A percentile compares a stretch with the other conserved stretches of the same genome.
Conservation (phyloP, 2,888 invertebrate genomes). For the Eupeodes latifasciatus region DNA sequence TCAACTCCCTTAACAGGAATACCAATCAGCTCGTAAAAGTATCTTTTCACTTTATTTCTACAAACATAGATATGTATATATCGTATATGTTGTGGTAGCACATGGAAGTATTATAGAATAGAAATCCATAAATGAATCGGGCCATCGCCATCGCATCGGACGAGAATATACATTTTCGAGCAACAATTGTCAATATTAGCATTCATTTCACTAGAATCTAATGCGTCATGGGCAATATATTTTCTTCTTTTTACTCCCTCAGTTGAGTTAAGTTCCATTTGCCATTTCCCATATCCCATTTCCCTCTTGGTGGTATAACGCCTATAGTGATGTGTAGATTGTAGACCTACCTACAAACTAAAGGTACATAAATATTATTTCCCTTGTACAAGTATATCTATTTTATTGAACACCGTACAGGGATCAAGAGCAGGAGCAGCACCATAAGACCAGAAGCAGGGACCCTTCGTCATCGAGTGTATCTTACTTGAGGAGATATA, state of each 20-base stretch:
- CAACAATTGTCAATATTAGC: constrained; percentile 69
- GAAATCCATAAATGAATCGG: constrained; percentile 1
- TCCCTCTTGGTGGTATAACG: neutral
- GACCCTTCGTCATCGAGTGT: neutral
- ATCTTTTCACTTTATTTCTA: neutral
- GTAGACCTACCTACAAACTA: too few species aligned
- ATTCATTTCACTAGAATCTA: constrained; percentile 43
- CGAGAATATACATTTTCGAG: constrained; percentile 32
- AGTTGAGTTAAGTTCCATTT: neutral
- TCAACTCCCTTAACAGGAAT: constrained; percentile 5
- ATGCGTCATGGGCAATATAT: constrained; percentile 20
- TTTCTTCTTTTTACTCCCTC: constrained; percentile 3
- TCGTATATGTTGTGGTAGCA: neutral
- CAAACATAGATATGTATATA: too few species aligned
- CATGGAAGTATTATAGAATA: neutral
- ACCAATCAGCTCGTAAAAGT: constrained; percentile 9
- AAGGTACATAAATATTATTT: neutral
- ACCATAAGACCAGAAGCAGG: neutral
- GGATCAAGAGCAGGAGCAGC: too few species aligned
- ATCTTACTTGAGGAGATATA: constrained; percentile 16
- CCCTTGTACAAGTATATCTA: neutral
- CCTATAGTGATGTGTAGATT: neutral
- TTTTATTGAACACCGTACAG: too few species aligned
- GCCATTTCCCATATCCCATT: neutral
- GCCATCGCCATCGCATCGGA: too few species aligned